Base-by-base conservation (phyloP, 92 coral and sea anemone species). In the Galaxea fascicularis region DNA sequence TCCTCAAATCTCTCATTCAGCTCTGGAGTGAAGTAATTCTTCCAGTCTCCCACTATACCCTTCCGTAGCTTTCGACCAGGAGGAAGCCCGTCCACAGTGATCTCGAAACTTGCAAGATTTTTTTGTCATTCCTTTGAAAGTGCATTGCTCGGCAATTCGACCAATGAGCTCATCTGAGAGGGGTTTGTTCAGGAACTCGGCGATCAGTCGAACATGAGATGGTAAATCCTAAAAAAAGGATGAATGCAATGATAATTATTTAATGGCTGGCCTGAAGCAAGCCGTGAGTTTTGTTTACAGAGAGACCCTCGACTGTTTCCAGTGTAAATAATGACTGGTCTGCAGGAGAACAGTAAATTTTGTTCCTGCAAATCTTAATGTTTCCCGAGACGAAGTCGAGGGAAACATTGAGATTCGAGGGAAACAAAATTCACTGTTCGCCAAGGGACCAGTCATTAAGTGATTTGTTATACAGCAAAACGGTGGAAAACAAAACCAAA, bases 131-230 rank as follows among this genome's bases (percentile, higher is more conserved):
- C 68, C 81, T n/a, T 57, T 57, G 18, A 76, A 76, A 14, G 69
- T 76, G 29, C 81, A 76, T 46, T 76, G 81, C 39, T 76, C 67
- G 53, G 81, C 68, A 28, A 76, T 76, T 52, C 58, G 81, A 11
- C 56, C 29, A 17, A 76, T 76, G 21, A 57, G 47, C 2, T 76
- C 68, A 30, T 76, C 69, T 76, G 81, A 76, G 26, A 76, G 51
- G 0, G 81, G 28, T 44, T 76, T 76, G 35, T 80, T 18, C 0
- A 68, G 76, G 76, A 80, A 80, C 8, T 68, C 24, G 52, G 85
- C 76, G 56, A 78, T 78, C 59, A 8, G 62, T 26, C 73, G 71
- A 21, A 78, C 83, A 65, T 78, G 41, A 31, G 58, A 62, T 3
- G 46, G 71, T 17, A 78, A 56, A 27, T 78, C 83, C 83, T 80